A percentile compares a stretch with the other conserved stretches of the same genome.
Conservation (phyloP, 2,797 vertebrate genomes). For the Helostoma temminkii region DNA sequence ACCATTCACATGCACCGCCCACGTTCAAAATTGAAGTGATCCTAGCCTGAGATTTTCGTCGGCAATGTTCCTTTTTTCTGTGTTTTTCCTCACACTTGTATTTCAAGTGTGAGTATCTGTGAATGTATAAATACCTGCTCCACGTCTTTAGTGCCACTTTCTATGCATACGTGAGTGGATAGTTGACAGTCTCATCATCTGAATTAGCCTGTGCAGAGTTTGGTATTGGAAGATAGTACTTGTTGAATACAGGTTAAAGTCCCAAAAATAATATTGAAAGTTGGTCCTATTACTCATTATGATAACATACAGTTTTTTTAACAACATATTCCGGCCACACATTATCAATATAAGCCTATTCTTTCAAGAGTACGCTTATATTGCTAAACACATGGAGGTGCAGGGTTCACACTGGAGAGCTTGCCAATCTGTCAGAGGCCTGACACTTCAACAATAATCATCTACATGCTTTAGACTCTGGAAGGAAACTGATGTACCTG, state of each 20-base stretch:
- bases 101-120: constrained; percentile 15
- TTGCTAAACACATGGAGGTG: too few relatives aligned
- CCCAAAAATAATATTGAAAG: too few relatives aligned
- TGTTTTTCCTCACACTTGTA: constrained; percentile 1
- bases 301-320: too few relatives aligned
- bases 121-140: not conserved
- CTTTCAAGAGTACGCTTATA: too few relatives aligned
- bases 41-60: constrained; percentile 4
- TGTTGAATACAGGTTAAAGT: not conserved
- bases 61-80: constrained; percentile 13
- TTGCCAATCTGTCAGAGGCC: too few relatives aligned
- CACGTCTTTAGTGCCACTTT: not conserved
- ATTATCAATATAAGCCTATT: too few relatives aligned
- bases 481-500: too few relatives aligned
- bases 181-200: not conserved
- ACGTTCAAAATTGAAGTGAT: constrained; percentile 38
- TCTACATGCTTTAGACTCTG: too few relatives aligned
- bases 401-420: too few relatives aligned
- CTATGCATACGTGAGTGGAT: not conserved
- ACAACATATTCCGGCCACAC: too few relatives aligned
- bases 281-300: too few relatives aligned
- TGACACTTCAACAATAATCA: too few relatives aligned
- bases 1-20: constrained; percentile 16
- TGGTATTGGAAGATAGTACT: not conserved
- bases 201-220: not conserved